Percentiles rank a stretch among this genome's conserved stretches.
Evolutionary conservation across 2,113 vertebrate species (phyloP).

Genomic region (Silurus glanis): DNA sequence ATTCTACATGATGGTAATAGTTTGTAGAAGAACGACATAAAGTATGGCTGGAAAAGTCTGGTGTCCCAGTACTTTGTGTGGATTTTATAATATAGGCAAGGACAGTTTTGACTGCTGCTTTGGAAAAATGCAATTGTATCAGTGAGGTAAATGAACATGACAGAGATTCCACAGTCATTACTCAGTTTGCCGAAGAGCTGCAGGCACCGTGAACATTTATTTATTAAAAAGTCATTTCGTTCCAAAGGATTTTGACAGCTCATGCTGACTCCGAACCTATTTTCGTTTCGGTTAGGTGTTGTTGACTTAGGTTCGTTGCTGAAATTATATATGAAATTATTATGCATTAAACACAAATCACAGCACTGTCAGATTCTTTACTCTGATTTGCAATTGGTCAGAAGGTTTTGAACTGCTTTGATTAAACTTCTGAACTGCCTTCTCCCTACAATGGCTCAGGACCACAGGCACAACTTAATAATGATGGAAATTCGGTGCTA

Average conservation of each 20-base stretch:
- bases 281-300: background rate
- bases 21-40: no score
- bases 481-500: no score
- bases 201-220: conserved; percentile 1
- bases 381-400: background rate
- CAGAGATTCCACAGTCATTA: conserved; percentile 16
- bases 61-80: background rate
- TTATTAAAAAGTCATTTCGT: conserved; percentile 7
- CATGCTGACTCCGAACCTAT: background rate
- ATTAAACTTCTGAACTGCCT: background rate
- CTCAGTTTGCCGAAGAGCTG: background rate
- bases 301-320: background rate
- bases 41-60: no score
- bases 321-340: no score
- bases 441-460: no score
- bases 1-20: no score
- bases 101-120: background rate
- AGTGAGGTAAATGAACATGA: conserved; percentile 16
- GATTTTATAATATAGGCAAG: background rate
- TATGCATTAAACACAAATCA: background rate
- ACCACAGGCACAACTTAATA: no score
- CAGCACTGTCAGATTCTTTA: background rate
- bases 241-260: background rate
- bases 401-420: background rate
- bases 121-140: background rate